Base-by-base conservation (phyloP, 2,797 vertebrate genomes). In the Notoglanidium macrostoma region DNA sequence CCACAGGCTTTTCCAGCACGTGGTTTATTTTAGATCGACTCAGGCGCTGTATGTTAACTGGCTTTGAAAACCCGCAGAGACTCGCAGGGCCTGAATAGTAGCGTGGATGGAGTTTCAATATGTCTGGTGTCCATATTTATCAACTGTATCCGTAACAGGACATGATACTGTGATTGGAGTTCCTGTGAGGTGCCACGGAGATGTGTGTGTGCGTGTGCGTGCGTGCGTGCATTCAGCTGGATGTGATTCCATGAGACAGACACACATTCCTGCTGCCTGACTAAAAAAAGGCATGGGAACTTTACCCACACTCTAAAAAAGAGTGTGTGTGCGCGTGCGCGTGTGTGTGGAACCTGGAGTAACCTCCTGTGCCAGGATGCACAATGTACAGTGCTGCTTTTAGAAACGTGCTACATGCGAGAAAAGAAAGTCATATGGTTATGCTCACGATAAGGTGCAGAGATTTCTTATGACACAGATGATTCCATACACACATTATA, bases 201-300 rank as follows among this genome's bases (percentile, higher is more conserved):
- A 63, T n/a, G 5, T 46, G 78, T 46, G 63, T 83, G 17, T 51
- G 15, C 19, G n/a, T 12, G 54, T 35, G 54, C 21, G n/a, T 32
- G 49, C 55, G 17, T 57, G 40, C 32, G n/a, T n/a, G 80, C 0
- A 6, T 77, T 78, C 49, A 77, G 51, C 29, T 35, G 19, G 54
- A 78, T 5, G 19, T 21, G 76, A 78, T 78, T 57, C 76, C 57
- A n/a, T 79, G 77, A 79, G 54, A 59, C 77, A 35, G 77, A 5
- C 32, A 61, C 35, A 80, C 78, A 80, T 61, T 80, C 78, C 55
- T 80, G 55, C 35, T 80, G 35, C 78, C 57, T 26, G 78, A 21
- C 55, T 44, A 59, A 59, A 80, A 78, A 61, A 59, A 80, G 73
- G 15, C 59, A 78, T 54, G 61, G 61, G 84, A 85, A 85, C 59